Evolutionary conservation across 2,888 invertebrate genomes (phyloP).

Genomic region (Mythimna lalbum): DNA sequence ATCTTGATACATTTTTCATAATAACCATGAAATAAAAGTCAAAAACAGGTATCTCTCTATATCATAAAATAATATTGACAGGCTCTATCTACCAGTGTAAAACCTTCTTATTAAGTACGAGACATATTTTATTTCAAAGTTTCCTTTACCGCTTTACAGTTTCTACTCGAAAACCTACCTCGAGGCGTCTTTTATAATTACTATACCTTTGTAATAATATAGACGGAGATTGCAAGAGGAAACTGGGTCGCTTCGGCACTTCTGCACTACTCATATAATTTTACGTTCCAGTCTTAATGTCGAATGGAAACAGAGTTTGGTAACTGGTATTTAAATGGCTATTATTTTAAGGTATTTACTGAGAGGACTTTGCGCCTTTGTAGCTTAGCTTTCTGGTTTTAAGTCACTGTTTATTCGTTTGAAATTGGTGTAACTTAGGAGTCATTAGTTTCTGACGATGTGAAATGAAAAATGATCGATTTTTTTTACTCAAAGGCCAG

Average conservation of each 20-base stretch:
- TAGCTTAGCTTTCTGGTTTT: background rate
- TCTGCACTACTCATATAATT: conserved; percentile 51
- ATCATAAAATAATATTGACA: too few species aligned
- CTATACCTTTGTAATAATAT: conserved; percentile 58
- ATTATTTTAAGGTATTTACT: conserved; percentile 37
- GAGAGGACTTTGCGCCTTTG: conserved; percentile 3
- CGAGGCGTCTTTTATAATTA: conserved; percentile 60
- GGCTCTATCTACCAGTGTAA: too few species aligned
- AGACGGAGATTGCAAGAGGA: conserved; percentile 45
- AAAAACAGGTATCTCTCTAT: too few species aligned
- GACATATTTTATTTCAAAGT: conserved; percentile 49
- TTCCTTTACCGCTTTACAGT: conserved; percentile 44
- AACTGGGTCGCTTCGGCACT: conserved; percentile 51
- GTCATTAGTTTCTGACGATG: too few species aligned
- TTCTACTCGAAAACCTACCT: conserved; percentile 47
- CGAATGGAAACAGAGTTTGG: conserved; percentile 47
- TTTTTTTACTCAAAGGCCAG: too few species aligned
- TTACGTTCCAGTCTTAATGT: conserved; percentile 25
- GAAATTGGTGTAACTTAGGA: background rate
- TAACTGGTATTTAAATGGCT: conserved; percentile 31
- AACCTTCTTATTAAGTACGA: background rate
- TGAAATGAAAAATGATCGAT: too few species aligned
- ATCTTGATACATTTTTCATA: too few species aligned
- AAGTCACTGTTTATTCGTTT: background rate
- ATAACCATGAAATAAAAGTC: too few species aligned